Conservation (phyloP, 2,113 vertebrate genomes). For the Synchiropus splendidus region DNA sequence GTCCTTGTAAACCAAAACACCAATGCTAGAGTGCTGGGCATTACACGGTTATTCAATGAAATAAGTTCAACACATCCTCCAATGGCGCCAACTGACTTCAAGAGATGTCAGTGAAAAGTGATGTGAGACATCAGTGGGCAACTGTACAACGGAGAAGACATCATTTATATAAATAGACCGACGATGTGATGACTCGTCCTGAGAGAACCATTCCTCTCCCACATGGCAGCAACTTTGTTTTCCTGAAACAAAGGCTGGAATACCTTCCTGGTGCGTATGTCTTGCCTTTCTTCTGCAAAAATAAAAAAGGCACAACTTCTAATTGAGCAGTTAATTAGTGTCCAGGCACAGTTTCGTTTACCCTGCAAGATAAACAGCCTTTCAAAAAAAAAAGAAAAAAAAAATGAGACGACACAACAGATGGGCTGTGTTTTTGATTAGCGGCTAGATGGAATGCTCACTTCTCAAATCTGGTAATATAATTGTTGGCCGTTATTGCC, state of each 20-base stretch:
- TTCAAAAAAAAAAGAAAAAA: constrained; percentile 41
- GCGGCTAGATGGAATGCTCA: constrained; percentile 64
- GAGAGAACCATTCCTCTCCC: too few species aligned
- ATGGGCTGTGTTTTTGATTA: constrained; percentile 72
- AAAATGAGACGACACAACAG: constrained; percentile 57
- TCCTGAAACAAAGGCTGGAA: constrained; percentile 30
- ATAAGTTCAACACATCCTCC: too few species aligned
- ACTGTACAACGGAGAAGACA: too few species aligned
- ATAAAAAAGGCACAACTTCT: constrained; percentile 52
- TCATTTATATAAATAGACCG: too few species aligned
- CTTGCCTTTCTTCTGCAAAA: constrained; percentile 29
- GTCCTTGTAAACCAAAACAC: too few species aligned
- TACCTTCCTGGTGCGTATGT: constrained; percentile 23
- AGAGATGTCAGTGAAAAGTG: too few species aligned
- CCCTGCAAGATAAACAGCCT: constrained; percentile 58
- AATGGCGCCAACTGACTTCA: too few species aligned
- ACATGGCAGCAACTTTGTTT: too few species aligned
- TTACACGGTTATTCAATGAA: too few species aligned
- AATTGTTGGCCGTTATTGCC: constrained; percentile 72
- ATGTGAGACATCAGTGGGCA: too few species aligned
- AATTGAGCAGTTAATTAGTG: constrained; percentile 61
- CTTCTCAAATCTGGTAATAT: constrained; percentile 68
- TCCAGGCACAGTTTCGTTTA: constrained; percentile 60
- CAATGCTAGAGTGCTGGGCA: too few species aligned
- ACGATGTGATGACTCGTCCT: too few species aligned